A percentile compares a stretch with the other conserved stretches of the same genome.
Conservation (phyloP, 2,888 invertebrate species). For the Abscondita cerata region DNA sequence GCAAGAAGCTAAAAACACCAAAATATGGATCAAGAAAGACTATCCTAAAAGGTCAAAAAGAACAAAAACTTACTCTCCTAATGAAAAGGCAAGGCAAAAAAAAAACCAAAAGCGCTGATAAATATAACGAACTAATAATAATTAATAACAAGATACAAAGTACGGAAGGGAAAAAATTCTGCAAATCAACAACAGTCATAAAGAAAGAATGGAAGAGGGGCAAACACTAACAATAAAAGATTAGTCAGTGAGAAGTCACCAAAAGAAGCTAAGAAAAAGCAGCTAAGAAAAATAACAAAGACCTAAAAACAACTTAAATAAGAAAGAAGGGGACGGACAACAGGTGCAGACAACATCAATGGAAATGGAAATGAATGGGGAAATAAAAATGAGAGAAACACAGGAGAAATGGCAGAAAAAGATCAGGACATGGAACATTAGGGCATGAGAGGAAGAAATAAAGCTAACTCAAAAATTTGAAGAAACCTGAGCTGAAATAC, state of each 20-base stretch:
- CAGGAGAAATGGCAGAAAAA: too few relatives aligned
- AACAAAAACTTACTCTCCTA: neutral
- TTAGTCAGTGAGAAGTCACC: too few relatives aligned
- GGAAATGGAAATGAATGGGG: too few relatives aligned
- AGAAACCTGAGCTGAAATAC: neutral
- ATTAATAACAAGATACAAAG: neutral
- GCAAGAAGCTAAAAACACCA: neutral
- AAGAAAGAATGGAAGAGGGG: neutral
- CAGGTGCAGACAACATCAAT: too few relatives aligned
- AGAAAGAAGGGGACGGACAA: neutral
- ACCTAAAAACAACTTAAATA: too few relatives aligned
- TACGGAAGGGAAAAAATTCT: neutral
- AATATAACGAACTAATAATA: neutral
- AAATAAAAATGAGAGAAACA: too few relatives aligned
- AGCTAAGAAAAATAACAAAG: neutral
- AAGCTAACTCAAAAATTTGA: neutral
- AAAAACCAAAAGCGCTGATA: neutral
- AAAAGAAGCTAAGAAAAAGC: neutral
- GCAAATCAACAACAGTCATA: neutral
- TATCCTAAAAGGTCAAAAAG: neutral
- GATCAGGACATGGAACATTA: neutral
- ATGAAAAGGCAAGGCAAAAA: neutral
- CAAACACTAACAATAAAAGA: neutral
- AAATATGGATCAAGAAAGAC: neutral
- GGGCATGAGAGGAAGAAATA: neutral